These are phyloP conservation scores for Psittacara wagleri DNA, from an alignment of 2,113 vertebrate genomes.

Conservation along the genomic window DNA sequence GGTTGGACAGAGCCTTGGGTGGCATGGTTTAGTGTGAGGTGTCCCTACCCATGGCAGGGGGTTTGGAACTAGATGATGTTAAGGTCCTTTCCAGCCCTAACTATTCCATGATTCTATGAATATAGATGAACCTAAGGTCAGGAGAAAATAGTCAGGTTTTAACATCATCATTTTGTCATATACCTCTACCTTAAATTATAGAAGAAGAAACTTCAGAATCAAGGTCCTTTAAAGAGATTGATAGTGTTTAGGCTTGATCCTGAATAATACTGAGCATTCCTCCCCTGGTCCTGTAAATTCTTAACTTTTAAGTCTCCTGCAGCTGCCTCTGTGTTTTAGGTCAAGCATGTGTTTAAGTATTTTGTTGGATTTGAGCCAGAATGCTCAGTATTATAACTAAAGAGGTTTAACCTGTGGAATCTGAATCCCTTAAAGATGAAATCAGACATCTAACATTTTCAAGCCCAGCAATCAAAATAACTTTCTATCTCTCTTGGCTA, in stretches of 20 bases:
- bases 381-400: not conserved
- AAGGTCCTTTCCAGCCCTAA: too few species aligned
- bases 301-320: slow-evolving; percentile 13
- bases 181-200: not conserved
- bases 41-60: too few species aligned
- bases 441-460: slow-evolving; percentile 19
- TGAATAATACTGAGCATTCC: not conserved
- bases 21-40: too few species aligned
- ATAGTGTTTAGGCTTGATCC: not conserved
- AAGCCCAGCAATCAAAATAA: slow-evolving; percentile 29
- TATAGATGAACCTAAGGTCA: not conserved
- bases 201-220: not conserved
- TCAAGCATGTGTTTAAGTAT: slow-evolving; percentile 45
- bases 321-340: slow-evolving; percentile 22
- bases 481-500: not conserved
- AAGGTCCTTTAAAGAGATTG: not conserved
- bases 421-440: slow-evolving; percentile 14
- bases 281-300: slow-evolving; percentile 5
- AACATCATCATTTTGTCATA: not conserved
- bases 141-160: not conserved
- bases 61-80: too few species aligned
- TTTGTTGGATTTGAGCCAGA: slow-evolving; percentile 40
- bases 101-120: not conserved
- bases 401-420: slow-evolving; percentile 40
- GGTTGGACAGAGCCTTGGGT: too few species aligned